phyloP scores from a whole-genome alignment of 2,888 invertebrate genomes.

The Noctua pronuba region DNA sequence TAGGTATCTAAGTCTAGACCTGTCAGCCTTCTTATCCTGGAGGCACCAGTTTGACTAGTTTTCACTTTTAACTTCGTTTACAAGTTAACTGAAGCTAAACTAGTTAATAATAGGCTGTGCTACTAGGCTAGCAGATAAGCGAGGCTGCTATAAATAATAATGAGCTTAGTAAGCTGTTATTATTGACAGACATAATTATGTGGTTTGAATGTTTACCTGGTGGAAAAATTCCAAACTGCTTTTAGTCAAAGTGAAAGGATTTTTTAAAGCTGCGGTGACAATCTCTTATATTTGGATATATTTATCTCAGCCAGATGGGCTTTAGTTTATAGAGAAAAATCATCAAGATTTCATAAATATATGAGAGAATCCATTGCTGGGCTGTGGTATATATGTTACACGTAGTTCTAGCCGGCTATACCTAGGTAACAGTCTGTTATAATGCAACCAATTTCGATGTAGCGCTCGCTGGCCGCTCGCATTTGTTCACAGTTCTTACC shows the following conservation, averaged over 20 bases:
- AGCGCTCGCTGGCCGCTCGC: no score
- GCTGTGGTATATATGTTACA: no score
- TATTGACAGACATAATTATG: constrained; percentile 15
- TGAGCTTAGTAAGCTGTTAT: background rate
- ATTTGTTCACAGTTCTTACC: no score
- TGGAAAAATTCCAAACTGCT: background rate
- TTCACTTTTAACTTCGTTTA: constrained; percentile 46
- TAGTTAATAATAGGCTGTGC: constrained; percentile 18
- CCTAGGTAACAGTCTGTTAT: no score
- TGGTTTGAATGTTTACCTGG: background rate
- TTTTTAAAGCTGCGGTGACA: background rate
- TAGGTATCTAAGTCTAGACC: background rate
- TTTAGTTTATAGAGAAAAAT: background rate
- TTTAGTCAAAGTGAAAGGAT: constrained; percentile 17
- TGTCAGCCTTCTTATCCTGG: background rate
- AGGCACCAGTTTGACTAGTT: constrained; percentile 23
- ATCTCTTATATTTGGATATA: background rate
- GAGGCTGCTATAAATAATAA: constrained; percentile 16
- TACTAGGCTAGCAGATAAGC: constrained; percentile 16
- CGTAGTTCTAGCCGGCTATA: no score
- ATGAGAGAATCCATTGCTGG: no score
- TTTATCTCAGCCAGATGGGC: background rate
- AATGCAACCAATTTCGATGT: no score
- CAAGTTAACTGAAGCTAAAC: background rate
- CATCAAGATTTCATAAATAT: background rate